Conservation (phyloP, 2,113 vertebrate species). For the Psilopsiagon aurifrons region DNA sequence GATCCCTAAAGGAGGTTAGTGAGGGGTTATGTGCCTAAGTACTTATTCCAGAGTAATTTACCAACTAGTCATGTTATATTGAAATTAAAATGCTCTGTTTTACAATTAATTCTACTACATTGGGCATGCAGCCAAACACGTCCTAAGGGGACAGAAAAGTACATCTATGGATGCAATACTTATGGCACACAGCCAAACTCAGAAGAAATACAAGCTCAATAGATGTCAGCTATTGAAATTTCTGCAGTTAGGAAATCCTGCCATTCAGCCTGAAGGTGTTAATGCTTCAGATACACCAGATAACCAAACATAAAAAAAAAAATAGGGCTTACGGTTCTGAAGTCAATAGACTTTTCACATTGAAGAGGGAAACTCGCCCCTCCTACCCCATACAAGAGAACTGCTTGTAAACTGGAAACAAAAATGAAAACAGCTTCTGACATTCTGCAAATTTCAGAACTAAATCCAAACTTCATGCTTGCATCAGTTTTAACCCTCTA, state of each 20-base stretch:
- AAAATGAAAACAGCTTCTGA: background rate
- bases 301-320: background rate
- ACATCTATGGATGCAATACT: background rate
- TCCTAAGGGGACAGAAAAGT: conserved; percentile 12
- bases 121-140: conserved; percentile 16
- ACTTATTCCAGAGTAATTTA: background rate
- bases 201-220: conserved; percentile 13
- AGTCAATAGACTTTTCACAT: background rate
- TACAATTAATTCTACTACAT: conserved; percentile 27
- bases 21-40: conserved; percentile 5
- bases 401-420: background rate
- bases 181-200: background rate
- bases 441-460: background rate
- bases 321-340: background rate
- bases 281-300: conserved; percentile 4
- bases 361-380: background rate
- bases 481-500: background rate
- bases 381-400: background rate
- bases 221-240: conserved; percentile 36
- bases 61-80: background rate
- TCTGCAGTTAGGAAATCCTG: conserved; percentile 34
- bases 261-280: background rate
- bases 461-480: background rate
- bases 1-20: conserved; percentile 36
- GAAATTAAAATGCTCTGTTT: background rate